phyloP scores from a whole-genome alignment of 2,113 vertebrate genomes.

The Eonycteris spelaea region DNA sequence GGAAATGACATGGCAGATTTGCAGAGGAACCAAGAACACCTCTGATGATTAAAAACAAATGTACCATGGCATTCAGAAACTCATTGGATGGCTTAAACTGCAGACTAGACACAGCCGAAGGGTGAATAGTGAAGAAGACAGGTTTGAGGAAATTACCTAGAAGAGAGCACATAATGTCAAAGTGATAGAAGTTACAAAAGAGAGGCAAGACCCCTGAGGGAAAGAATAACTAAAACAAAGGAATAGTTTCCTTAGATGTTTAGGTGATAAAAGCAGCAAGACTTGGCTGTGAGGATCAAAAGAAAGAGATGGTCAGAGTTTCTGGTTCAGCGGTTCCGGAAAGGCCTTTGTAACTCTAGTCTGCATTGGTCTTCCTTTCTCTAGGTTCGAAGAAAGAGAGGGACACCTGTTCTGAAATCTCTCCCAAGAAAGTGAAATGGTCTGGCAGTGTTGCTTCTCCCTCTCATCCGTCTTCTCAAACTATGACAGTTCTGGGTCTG shows the following conservation, averaged over 20 bases:
- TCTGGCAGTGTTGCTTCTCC: not conserved
- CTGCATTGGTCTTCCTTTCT: not conserved
- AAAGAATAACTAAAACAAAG: not conserved
- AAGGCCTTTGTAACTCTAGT: not conserved
- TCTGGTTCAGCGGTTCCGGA: not conserved
- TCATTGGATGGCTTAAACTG: not conserved
- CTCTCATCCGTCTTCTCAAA: not conserved
- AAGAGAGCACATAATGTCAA: not conserved
- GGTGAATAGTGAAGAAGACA: not conserved
- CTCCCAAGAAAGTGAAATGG: conserved; percentile 65
- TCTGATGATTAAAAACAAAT: not conserved
- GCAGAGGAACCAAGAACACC: not conserved
- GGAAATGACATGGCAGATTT: not conserved
- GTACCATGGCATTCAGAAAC: not conserved
- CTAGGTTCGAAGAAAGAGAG: conserved; percentile 3
- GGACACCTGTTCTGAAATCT: not conserved
- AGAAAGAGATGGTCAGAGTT: not conserved
- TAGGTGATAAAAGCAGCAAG: not conserved
- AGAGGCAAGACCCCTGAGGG: not conserved
- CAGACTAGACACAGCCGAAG: not conserved
- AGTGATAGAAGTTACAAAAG: not conserved
- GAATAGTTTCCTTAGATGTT: not conserved
- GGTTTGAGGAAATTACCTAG: not conserved
- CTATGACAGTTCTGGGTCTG: not conserved
- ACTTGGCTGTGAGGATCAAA: not conserved